Base-by-base conservation (phyloP, 2,113 vertebrate genomes). In the Syngnathus scovelli region DNA sequence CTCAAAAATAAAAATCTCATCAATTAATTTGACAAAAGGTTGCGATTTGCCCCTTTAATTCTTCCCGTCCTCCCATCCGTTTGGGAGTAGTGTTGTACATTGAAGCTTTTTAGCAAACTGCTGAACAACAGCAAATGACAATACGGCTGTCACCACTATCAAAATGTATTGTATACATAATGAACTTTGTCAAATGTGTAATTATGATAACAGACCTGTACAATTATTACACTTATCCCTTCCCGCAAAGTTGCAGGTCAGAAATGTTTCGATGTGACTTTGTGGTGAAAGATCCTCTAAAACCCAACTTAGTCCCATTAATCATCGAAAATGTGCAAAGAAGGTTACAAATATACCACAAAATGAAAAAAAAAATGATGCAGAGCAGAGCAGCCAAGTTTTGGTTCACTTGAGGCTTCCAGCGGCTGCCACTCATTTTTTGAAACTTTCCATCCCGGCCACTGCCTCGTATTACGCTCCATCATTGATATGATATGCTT, bases 331-430 rank as follows among this genome's bases (percentile, higher is more conserved):
- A 67, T 70, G 59, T 27, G 1, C 75, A 49, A 58, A 69, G 84
- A 86, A 90, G 72, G 70, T 89, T 90, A 86, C 15, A 88, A 82
- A 81, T 79, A 87, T 85, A 62, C 78, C 69, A 69, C 76, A 86
- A 85, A 87, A 61, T 81, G 76, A 74, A 76, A 84, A 74, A 83
- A 81, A 85, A 74, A 66, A 75, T 85, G 72, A 84, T 85, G 73
- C 81, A 86, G 83, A 75, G 37, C 79, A 79, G 89, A 80, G 74
- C 7, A 56, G 61, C 82, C 72, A 75, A 12, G 71, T 79, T 76
- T 52, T 74, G 74, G 85, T 68, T 84, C 77, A 68, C 76, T 76
- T 33, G 70, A 68, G 66, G 65, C 59, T 72, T 67, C 58, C 75
- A 12, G 4, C 43, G 69, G 75, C 78, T 73, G 64, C 75, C 64